A percentile compares a stretch with the other conserved stretches of the same genome.
Evolutionary conservation across 2,888 invertebrate genomes (phyloP).

Genomic region (Orthosia gracilis): DNA sequence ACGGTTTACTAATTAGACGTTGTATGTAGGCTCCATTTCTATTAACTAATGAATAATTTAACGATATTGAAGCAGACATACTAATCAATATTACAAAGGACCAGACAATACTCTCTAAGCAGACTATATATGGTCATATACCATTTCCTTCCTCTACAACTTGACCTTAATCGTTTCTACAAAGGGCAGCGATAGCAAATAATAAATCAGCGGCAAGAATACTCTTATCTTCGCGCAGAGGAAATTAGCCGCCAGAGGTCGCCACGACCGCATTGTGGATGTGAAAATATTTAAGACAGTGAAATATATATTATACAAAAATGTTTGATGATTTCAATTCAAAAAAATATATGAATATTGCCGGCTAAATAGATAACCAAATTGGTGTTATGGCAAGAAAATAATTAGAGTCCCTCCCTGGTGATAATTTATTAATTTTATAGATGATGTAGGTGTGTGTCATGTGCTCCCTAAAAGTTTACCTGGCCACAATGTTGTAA

Average conservation of each 20-base stretch:
- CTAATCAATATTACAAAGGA: not conserved
- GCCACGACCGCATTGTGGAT: conserved; percentile 20
- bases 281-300: conserved; percentile 9
- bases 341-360: not conserved
- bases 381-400: not conserved
- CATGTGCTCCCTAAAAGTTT: too few species aligned
- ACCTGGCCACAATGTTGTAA: not conserved
- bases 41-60: not conserved
- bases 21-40: not conserved
- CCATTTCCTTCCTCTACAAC: conserved; percentile 51
- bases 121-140: conserved; percentile 8
- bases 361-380: not conserved
- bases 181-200: conserved; percentile 57
- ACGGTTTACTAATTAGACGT: not conserved
- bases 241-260: conserved; percentile 62
- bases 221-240: conserved; percentile 58
- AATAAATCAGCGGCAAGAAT: conserved; percentile 53
- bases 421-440: not conserved
- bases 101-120: conserved; percentile 14
- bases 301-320: not conserved
- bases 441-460: not conserved
- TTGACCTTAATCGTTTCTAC: conserved; percentile 54
- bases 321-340: not conserved
- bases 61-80: not conserved
- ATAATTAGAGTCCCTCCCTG: not conserved